Percentiles rank a stretch among this genome's conserved stretches.
Conservation (phyloP, 2,888 invertebrate species). For the Omphaloscelis lunosa region DNA sequence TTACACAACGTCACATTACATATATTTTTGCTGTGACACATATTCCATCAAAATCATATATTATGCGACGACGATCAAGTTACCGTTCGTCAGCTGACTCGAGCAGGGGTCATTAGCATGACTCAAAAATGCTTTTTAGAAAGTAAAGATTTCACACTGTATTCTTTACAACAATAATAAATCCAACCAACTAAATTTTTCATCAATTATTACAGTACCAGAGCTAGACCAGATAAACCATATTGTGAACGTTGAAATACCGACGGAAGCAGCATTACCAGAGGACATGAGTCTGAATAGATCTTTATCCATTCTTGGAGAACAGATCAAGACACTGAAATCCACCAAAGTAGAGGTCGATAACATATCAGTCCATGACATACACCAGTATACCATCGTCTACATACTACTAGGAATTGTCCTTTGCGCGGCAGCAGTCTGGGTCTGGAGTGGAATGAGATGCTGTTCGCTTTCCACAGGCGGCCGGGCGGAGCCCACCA, state of each 20-base stretch:
- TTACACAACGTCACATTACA: no score
- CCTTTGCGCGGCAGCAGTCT: background rate
- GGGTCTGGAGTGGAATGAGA: background rate
- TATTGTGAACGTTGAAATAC: background rate
- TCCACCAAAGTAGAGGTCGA: conserved; percentile 6
- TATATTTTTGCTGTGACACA: no score
- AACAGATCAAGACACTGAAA: conserved; percentile 8
- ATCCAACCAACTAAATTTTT: background rate
- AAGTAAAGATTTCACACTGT: background rate
- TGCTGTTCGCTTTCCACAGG: background rate
- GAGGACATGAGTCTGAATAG: background rate
- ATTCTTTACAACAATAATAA: background rate
- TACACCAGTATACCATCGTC: background rate
- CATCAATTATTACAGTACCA: background rate
- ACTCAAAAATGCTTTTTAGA: background rate
- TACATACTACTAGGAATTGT: background rate
- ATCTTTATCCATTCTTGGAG: conserved; percentile 3
- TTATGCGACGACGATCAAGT: no score
- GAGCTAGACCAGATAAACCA: conserved; percentile 1
- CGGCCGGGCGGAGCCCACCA: background rate
- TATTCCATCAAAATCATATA: no score
- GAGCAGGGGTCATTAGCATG: background rate
- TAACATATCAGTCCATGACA: conserved; percentile 9
- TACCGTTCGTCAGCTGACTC: background rate
- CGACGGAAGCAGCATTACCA: background rate